A percentile compares a stretch with the other conserved stretches of the same genome.
These are phyloP conservation scores for Drosophila meridionalis DNA, from an alignment of 2,888 invertebrate species.

Conservation along the genomic window DNA sequence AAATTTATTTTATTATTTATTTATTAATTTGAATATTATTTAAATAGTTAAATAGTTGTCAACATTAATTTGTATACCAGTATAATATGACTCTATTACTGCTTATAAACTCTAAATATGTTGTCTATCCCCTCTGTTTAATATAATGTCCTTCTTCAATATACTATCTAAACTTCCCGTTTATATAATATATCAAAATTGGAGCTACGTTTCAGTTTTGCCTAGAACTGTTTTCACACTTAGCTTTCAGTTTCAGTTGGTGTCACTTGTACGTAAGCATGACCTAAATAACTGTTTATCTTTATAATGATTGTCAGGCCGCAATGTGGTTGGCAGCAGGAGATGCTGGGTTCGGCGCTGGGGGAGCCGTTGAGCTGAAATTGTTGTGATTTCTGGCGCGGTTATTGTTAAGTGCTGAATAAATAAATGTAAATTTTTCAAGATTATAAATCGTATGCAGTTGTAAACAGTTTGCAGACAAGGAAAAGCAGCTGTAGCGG, in stretches of 20 bases:
- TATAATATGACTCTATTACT: too few relatives aligned
- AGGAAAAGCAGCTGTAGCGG: slow-evolving; percentile 28
- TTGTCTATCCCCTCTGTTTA: neutral
- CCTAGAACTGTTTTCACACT: neutral
- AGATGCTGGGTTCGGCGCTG: neutral
- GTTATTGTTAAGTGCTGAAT: slow-evolving; percentile 65
- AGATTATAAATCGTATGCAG: slow-evolving; percentile 81
- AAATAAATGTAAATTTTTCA: slow-evolving; percentile 78
- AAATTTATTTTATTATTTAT: too few relatives aligned
- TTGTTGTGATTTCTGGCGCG: slow-evolving; percentile 59
- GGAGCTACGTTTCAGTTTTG: too few relatives aligned
- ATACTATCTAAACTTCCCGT: neutral
- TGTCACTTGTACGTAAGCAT: slow-evolving; percentile 8
- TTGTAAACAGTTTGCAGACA: slow-evolving; percentile 74
- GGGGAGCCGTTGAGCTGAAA: slow-evolving; percentile 8
- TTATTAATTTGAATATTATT: too few relatives aligned
- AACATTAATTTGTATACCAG: too few relatives aligned
- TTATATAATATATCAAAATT: neutral
- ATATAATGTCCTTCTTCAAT: neutral
- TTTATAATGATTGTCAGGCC: slow-evolving; percentile 34
- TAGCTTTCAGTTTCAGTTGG: slow-evolving; percentile 6
- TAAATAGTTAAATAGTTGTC: too few relatives aligned
- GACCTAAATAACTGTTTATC: slow-evolving; percentile 26
- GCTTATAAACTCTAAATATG: neutral
- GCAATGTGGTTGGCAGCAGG: slow-evolving; percentile 4